Base-by-base conservation (phyloP, 2,797 vertebrate genomes). In the Tauraco hartlaubi region DNA sequence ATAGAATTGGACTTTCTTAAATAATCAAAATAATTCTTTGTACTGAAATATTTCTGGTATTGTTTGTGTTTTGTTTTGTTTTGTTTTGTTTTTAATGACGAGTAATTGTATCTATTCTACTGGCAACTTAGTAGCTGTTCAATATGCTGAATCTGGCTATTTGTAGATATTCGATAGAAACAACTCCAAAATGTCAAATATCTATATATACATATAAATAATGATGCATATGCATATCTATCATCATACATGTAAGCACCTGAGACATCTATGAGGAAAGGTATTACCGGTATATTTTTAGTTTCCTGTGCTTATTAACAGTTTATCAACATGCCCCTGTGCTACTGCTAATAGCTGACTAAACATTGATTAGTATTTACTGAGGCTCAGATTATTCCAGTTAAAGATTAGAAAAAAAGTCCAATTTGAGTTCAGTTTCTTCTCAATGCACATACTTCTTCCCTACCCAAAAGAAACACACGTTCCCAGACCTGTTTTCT, bases 161-260 rank as follows among this genome's bases (percentile, higher is more conserved):
- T 85, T 82, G 39, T 44, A 80, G 94, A 93, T 55, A 83, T 85
- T 80, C 52, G 51, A 46, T 12, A 80, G 25, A 92, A 95, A 72
- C 21, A 52, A 82, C 9, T 71, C 41, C 22, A 88, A 92, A 85
- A 68, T 90, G 31, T 62, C 59, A 89, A 48, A 68, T 83, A 78
- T 18, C 13, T 54, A 13, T 18, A 52, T 31, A 15, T 12, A 51
- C 17, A n/a, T 62, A 25, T 66, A 73, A 91, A 80, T 86, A 84
- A n/a, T 66, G 46, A 44, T 64, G 28, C 15, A 33, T 52, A 69
- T 46, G 10, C 4, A 12, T 52, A 22, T 10, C 14, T 52, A 37
- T 67, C 20, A 28, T 23, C 12, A 54, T 43, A 68, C 11, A 33
- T 81, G 71, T 9, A 46, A 25, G 35, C 81, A n/a, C 31, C 61